These are phyloP conservation scores for Holothuria scabra DNA, from an alignment of 53 echinoderm and acorn worm species.

Conservation along the genomic window DNA sequence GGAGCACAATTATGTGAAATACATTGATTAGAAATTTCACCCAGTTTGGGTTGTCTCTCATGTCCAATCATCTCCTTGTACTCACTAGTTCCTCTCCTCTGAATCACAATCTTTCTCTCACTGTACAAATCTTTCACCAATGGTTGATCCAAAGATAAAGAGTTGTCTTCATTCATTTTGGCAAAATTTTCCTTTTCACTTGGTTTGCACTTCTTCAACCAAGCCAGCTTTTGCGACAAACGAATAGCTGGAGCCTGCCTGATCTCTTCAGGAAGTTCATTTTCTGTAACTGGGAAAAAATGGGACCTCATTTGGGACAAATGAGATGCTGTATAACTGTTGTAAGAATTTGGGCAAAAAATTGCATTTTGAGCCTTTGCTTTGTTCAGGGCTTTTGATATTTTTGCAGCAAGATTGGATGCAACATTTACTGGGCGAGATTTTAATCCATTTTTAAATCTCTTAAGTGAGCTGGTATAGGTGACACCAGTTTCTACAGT, in stretches of 20 bases:
- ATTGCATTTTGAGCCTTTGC: not conserved
- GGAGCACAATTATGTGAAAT: too few species aligned
- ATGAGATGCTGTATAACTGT: not conserved
- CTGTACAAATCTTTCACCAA: too few species aligned
- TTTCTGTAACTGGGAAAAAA: conserved; percentile 11
- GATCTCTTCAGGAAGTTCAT: not conserved
- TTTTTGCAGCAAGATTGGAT: conserved; percentile 3
- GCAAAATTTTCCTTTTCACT: too few species aligned
- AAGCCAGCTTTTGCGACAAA: conserved; percentile 14
- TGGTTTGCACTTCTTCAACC: too few species aligned
- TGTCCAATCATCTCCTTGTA: too few species aligned
- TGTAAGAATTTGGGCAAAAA: not conserved
- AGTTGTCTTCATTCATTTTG: too few species aligned
- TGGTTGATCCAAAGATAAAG: too few species aligned
- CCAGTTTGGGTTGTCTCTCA: too few species aligned
- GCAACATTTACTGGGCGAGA: not conserved
- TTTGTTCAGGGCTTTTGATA: conserved; percentile 17
- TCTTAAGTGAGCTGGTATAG: conserved; percentile 13
- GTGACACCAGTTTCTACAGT: not conserved
- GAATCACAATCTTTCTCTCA: too few species aligned
- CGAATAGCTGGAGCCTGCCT: not conserved
- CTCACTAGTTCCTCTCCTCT: too few species aligned
- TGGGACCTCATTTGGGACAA: conserved; percentile 1
- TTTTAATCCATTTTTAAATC: conserved; percentile 30
- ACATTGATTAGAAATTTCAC: too few species aligned